Evolutionary conservation across 2,888 invertebrate species (phyloP), one percentile per base, ranked within the genome.

Genomic region (Pristionchus maxplancki): DNA sequence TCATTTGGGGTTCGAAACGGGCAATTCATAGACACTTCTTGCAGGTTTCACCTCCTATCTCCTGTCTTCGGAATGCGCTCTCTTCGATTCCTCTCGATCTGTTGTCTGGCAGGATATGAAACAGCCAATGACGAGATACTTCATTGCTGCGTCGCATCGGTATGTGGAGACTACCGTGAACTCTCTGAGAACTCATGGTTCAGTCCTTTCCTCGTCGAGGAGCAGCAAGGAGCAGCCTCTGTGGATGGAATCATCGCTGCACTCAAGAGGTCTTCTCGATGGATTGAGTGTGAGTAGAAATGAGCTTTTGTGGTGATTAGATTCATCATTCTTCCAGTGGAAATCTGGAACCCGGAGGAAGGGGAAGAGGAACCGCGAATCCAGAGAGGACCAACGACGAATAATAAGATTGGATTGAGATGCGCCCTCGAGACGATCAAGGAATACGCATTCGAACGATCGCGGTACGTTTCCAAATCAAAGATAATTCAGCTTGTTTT

Each of bases 161-260:
- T 88, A 6, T 17, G 44, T 58, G n/a, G 58, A 1, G 24, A 58
- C 50, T 58, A 9, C 58, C n/a, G 9, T 64, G 62, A 64, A 28
- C 3, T 17, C 28, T 6, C 15, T 4, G 62, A 58, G 4, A n/a
- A 17, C 24, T n/a, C 62, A 28, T 24, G 9, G 15, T 64, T 64
- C 40, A 91, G 90, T n/a, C 89, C 91, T 5, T 92, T 90, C 71
- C 89, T 94, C 82, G 95, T 96, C 88, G 96, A 96, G 93, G 96
- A 96, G 91, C 96, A 96, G 92, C 95, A 95, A 90, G 96, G 96
- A 3, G 96, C 96, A 11, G 95, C 96, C 31, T 95, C 95, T 91
- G 94, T 95, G 24, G 96, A 96, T 89, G 96, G 96, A 15, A 96
- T 96, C 92, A 95, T 95, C 50, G 93, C 95, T 85, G 96, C 96